Evolutionary conservation across 2,888 invertebrate genomes (phyloP).

Genomic region (Nephrotoma guestfalica): DNA sequence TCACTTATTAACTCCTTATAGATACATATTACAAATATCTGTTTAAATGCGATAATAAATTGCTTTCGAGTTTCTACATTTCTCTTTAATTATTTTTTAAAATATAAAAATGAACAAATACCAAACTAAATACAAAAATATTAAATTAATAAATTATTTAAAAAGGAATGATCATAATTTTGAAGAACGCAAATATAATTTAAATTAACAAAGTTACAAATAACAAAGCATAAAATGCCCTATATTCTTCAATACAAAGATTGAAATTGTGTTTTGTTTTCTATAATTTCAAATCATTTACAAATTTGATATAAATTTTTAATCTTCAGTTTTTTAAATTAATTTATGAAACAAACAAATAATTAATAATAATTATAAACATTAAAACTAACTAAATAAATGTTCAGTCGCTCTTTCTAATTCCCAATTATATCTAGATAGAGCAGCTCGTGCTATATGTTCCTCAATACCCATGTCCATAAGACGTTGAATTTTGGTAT

Average conservation of each 20-base stretch:
- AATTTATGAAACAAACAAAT: not conserved
- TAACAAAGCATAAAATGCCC: not conserved
- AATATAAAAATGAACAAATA: not conserved
- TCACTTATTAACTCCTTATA: not conserved
- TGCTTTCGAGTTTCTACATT: not conserved
- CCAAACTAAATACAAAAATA: not conserved
- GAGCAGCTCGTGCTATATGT: conserved; percentile 73
- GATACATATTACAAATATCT: not conserved
- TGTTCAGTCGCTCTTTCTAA: conserved; percentile 83
- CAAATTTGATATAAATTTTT: not conserved
- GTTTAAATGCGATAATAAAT: not conserved
- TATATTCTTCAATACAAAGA: not conserved
- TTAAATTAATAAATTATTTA: not conserved
- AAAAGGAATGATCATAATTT: not conserved
- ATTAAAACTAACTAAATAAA: conserved; percentile 53
- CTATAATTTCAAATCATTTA: not conserved
- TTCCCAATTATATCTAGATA: conserved; percentile 89
- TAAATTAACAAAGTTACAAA: not conserved
- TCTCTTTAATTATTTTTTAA: not conserved
- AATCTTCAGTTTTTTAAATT: not conserved
- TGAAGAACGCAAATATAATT: not conserved
- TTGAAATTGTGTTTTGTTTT: not conserved
- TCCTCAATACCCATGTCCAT: conserved; percentile 91
- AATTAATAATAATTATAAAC: not conserved
- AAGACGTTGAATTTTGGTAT: conserved; percentile 74